Percentiles rank a stretch among this genome's conserved stretches.
phyloP scores from a whole-genome alignment of 1,140 invertebrate genomes.

The Vanessa tameamea region DNA sequence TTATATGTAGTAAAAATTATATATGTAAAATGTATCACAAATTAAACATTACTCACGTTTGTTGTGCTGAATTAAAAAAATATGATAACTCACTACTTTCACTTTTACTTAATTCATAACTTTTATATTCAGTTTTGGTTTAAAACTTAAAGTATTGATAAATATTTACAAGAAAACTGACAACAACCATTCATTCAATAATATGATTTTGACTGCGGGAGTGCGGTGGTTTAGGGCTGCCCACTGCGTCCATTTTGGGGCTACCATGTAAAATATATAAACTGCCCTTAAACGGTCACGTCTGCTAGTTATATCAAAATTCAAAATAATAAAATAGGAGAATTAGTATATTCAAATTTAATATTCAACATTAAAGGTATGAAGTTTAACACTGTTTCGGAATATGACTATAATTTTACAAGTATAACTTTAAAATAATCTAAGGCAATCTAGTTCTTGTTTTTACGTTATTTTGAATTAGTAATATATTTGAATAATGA shows the following conservation, averaged over 20 bases:
- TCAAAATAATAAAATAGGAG: too few species aligned
- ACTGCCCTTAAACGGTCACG: not conserved
- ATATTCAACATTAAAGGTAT: too few species aligned
- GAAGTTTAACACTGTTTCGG: too few species aligned
- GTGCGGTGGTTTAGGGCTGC: slow-evolving; percentile 2
- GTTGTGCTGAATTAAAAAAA: slow-evolving; percentile 14
- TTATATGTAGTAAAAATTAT: slow-evolving; percentile 1
- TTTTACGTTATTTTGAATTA: too few species aligned
- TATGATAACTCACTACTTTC: slow-evolving; percentile 16
- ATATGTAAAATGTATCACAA: slow-evolving; percentile 24
- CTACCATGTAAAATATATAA: not conserved
- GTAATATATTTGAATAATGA: too few species aligned
- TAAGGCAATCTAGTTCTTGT: too few species aligned
- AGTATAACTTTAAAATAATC: too few species aligned
- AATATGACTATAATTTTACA: too few species aligned
- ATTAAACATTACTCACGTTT: slow-evolving; percentile 22
- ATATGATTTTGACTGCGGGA: slow-evolving; percentile 26
- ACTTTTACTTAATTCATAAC: slow-evolving; percentile 37
- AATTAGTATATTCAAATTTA: too few species aligned
- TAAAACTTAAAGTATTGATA: slow-evolving; percentile 36
- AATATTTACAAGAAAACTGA: slow-evolving; percentile 34
- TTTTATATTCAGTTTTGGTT: slow-evolving; percentile 9
- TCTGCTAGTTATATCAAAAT: too few species aligned
- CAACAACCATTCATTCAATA: slow-evolving; percentile 28
- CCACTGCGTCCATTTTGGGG: slow-evolving; percentile 6